These are phyloP conservation scores for Phania funesta DNA, from an alignment of 2,888 invertebrate genomes.

Conservation along the genomic window DNA sequence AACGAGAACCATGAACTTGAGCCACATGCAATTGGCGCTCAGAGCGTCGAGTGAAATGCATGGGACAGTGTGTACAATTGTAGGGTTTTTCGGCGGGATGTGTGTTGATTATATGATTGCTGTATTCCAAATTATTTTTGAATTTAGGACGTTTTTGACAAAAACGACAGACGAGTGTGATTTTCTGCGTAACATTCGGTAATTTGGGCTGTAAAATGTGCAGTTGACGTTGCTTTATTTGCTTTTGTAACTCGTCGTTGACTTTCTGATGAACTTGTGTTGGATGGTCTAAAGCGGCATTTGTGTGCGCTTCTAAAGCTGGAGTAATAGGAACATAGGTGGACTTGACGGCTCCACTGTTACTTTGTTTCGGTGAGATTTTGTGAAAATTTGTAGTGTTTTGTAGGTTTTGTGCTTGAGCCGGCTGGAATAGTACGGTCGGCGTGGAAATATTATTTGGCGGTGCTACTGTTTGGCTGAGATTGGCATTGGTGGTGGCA, in stretches of 20 bases:
- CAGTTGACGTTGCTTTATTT: constrained; percentile 57
- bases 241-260: constrained; percentile 61
- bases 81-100: constrained; percentile 75
- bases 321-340: not conserved
- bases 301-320: not conserved
- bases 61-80: constrained; percentile 75
- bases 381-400: not conserved
- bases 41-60: constrained; percentile 72
- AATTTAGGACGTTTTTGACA: constrained; percentile 77
- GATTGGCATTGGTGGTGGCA: constrained; percentile 15
- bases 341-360: not conserved
- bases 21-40: constrained; percentile 75
- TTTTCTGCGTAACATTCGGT: constrained; percentile 55
- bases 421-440: constrained; percentile 32
- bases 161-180: constrained; percentile 74
- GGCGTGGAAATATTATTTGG: constrained; percentile 17
- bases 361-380: not conserved
- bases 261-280: constrained; percentile 47
- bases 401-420: not conserved
- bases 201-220: constrained; percentile 63
- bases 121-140: constrained; percentile 75
- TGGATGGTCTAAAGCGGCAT: too few relatives aligned
- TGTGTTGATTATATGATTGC: constrained; percentile 75
- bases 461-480: constrained; percentile 20
- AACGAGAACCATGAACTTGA: constrained; percentile 73